Evolutionary conservation across 2,113 vertebrate species (phyloP).

Genomic region (Prochilodus magdalenae): DNA sequence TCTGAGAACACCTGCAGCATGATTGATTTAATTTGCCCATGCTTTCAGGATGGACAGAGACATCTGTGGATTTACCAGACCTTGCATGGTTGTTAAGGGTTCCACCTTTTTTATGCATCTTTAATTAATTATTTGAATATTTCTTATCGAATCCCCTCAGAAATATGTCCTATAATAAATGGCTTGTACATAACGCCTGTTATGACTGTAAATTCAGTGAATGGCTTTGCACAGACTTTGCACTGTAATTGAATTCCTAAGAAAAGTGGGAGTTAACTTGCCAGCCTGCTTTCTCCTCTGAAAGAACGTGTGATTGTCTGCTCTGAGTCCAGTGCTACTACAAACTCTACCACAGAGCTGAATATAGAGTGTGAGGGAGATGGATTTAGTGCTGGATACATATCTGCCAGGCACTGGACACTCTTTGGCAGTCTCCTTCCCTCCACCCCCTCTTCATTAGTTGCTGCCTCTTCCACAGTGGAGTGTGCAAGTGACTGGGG

Average conservation of each 20-base stretch:
- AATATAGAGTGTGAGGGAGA: constrained; percentile 26
- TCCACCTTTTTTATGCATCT: no score
- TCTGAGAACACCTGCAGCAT: no score
- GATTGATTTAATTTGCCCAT: no score
- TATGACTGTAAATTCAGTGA: no score
- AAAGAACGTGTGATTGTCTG: background rate
- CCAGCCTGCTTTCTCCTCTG: background rate
- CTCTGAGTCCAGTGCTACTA: background rate
- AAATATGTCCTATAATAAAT: no score
- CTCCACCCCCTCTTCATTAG: background rate
- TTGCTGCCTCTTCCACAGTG: constrained; percentile 23
- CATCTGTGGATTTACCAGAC: no score
- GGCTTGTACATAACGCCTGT: no score
- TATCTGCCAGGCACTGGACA: constrained; percentile 12
- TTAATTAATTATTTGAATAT: no score
- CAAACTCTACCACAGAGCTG: background rate
- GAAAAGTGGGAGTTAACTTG: background rate
- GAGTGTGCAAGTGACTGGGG: constrained; percentile 25
- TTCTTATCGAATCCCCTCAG: no score
- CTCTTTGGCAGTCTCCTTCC: constrained; percentile 5
- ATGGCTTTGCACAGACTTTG: no score
- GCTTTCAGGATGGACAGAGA: no score
- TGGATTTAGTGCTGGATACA: background rate
- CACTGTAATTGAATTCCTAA: background rate
- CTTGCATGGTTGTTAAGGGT: no score